A percentile compares a stretch with the other conserved stretches of the same genome.
Evolutionary conservation across 1,140 invertebrate species (phyloP).

Genomic region (Drosophila baimaii): DNA sequence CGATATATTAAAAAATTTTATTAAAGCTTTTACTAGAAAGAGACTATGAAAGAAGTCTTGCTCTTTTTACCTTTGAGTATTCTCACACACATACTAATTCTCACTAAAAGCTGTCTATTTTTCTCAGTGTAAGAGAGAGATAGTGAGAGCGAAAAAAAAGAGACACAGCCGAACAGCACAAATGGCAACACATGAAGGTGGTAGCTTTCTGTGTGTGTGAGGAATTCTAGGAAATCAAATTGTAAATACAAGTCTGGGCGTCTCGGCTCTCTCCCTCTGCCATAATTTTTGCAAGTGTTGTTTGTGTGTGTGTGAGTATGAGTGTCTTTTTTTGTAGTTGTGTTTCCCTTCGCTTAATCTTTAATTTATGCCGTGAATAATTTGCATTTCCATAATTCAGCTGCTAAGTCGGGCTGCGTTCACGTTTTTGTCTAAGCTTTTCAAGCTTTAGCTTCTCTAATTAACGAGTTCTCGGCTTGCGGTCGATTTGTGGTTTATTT

Average conservation of each 20-base stretch:
- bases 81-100: neutral
- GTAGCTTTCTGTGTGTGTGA: conserved; percentile 28
- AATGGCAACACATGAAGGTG: conserved; percentile 41
- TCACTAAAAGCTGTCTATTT: neutral
- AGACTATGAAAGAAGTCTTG: too few relatives aligned
- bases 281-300: conserved; percentile 10
- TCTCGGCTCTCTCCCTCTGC: conserved; percentile 46
- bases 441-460: conserved; percentile 50
- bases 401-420: conserved; percentile 29
- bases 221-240: conserved; percentile 73
- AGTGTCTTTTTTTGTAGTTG: conserved; percentile 37
- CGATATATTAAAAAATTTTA: neutral
- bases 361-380: conserved; percentile 68
- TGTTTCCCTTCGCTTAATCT: conserved; percentile 54
- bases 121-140: conserved; percentile 14
- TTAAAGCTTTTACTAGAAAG: too few relatives aligned
- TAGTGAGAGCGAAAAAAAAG: conserved; percentile 21
- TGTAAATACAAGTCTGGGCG: conserved; percentile 56
- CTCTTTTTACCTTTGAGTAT: neutral
- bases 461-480: conserved; percentile 57
- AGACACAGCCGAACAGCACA: conserved; percentile 23
- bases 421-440: conserved; percentile 47
- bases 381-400: conserved; percentile 55
- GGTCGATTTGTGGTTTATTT: conserved; percentile 31
- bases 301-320: conserved; percentile 4